Evolutionary conservation across 2,797 vertebrate genomes (phyloP).

Genomic region (Orientallactaga sibirica): DNA sequence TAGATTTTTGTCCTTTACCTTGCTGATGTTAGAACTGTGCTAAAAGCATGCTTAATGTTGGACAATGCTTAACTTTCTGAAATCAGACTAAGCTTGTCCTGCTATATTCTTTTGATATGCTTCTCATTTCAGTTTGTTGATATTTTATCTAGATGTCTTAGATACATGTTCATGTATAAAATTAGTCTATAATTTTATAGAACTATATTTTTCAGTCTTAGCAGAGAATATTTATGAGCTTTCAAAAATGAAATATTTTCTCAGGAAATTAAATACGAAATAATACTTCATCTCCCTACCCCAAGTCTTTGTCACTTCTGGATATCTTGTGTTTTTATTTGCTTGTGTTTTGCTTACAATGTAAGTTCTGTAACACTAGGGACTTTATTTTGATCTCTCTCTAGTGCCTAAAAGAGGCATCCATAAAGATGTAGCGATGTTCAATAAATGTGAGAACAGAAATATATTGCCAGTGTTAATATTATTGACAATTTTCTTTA

Average conservation of each 20-base stretch:
- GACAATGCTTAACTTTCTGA: not conserved
- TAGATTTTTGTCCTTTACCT: not conserved
- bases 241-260: conserved; percentile 22
- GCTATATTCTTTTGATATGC: not conserved
- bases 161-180: not conserved
- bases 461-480: not conserved
- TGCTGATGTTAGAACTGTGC: not conserved
- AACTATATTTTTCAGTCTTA: not conserved
- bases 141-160: conserved; percentile 48
- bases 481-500: conserved; percentile 12
- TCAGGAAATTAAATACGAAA: conserved; percentile 12
- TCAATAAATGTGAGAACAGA: not conserved
- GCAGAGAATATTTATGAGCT: not conserved
- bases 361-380: not conserved
- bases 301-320: not conserved
- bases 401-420: not conserved
- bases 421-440: not conserved
- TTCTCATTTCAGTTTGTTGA: conserved; percentile 20
- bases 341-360: not conserved
- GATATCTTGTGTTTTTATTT: not conserved
- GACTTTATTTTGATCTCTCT: not conserved
- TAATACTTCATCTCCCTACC: not conserved
- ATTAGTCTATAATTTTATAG: not conserved
- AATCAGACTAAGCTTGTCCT: not conserved
- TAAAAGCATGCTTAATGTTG: not conserved